Base-by-base conservation (phyloP, 2,113 vertebrate species). In the Phrynosoma blainvillii region DNA sequence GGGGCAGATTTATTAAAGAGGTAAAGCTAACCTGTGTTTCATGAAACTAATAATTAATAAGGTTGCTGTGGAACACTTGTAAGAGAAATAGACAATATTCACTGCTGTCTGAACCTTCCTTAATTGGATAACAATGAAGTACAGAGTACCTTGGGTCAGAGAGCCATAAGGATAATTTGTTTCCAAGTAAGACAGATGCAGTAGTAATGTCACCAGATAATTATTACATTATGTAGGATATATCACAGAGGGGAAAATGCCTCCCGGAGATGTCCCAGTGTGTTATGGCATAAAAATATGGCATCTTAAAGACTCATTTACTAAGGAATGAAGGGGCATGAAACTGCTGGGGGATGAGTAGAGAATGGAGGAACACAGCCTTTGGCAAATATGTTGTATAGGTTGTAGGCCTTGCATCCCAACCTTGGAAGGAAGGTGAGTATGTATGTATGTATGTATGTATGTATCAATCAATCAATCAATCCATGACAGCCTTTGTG, bases 41-140 rank as follows among this genome's bases (percentile, higher is more conserved):
- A 95, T 91, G 92, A 94, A 92, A 94, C 92, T 92, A 95, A 95
- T 95, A 94, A 95, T 95, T 95, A 95, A 95, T 94, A 94, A 93
- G 94, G 79, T 93, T 96, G 91, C 90, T 93, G 90, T 88, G 92
- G 93, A 95, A 94, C 94, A 93, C 93, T 96, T 93, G 94, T 93
- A 94, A 94, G 91, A 92, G 94, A 93, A 95, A 91, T 79, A 92
- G 92, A 94, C 92, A 95, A 93, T 93, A 91, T 89, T 91, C 90
- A 90, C 78, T 89, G 90, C 92, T 91, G 93, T 88, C 89, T 93
- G 88, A 94, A 88, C 89, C 47, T 93, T 88, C 87, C 91, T 90
- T 94, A 95, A 94, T 93, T 91, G 84, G 91, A 90, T 92, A 96
- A 95, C 93, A 95, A 93, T 94, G 94, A 95, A 92, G 92, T 91